phyloP scores from a whole-genome alignment of 2,888 invertebrate species.

The Amblyjoppa fuscipennis region DNA sequence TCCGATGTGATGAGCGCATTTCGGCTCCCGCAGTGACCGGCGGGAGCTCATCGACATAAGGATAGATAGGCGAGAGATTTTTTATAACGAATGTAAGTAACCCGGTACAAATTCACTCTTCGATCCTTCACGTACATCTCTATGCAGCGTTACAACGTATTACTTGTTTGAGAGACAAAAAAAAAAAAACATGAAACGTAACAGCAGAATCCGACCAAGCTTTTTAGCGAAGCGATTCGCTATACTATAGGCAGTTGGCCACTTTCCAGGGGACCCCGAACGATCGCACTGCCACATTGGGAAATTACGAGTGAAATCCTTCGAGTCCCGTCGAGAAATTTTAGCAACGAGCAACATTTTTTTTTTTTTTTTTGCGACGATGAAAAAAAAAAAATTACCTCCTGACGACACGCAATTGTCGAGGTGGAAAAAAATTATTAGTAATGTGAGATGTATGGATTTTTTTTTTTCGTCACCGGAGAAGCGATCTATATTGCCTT shows the following conservation, averaged over 20 bases:
- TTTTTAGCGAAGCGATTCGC: constrained; percentile 40
- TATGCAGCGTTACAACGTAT: constrained; percentile 18
- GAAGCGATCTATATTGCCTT: background rate
- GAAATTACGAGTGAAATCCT: constrained; percentile 4
- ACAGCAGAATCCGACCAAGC: constrained; percentile 45
- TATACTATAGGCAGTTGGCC: constrained; percentile 13
- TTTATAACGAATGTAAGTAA: constrained; percentile 58
- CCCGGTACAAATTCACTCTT: constrained; percentile 64
- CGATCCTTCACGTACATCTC: constrained; percentile 40
- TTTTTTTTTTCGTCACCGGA: background rate
- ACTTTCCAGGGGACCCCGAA: constrained; percentile 29
- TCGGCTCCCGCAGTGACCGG: constrained; percentile 34
- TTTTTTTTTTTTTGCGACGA: background rate
- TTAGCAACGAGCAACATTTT: background rate
- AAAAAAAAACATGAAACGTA: constrained; percentile 8
- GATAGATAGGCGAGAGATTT: constrained; percentile 62
- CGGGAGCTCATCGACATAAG: constrained; percentile 53
- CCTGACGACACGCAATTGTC: background rate
- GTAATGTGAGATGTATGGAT: background rate
- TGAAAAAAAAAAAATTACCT: constrained; percentile 2
- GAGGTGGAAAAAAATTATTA: background rate
- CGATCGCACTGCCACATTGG: constrained; percentile 49
- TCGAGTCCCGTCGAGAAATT: background rate
- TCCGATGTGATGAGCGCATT: constrained; percentile 12
- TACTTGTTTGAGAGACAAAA: constrained; percentile 10